Evolutionary conservation across 2,888 invertebrate genomes (phyloP).

Genomic region (Chymomyza amoena): DNA sequence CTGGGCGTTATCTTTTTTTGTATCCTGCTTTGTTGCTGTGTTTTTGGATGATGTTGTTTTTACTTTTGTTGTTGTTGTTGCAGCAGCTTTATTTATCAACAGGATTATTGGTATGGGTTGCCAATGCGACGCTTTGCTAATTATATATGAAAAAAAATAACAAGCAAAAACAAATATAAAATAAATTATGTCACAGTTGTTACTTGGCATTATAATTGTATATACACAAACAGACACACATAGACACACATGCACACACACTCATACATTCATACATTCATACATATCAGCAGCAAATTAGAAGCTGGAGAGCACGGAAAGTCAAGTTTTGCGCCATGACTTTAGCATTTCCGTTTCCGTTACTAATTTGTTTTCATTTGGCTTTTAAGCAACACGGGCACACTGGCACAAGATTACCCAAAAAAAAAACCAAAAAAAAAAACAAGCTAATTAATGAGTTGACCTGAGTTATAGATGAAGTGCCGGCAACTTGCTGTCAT

Average conservation of each 20-base stretch:
- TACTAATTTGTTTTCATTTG: constrained; percentile 51
- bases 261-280: background rate
- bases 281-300: constrained; percentile 3
- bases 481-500: background rate
- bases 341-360: constrained; percentile 59
- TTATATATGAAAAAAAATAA: constrained; percentile 30
- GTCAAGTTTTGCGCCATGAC: background rate
- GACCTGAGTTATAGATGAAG: background rate
- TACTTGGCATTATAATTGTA: constrained; percentile 18
- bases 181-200: constrained; percentile 16
- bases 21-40: background rate
- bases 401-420: background rate
- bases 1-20: background rate
- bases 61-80: background rate
- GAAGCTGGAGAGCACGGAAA: constrained; percentile 17
- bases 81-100: background rate
- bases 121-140: constrained; percentile 31
- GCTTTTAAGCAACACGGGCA: background rate
- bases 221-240: constrained; percentile 3
- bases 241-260: constrained; percentile 2
- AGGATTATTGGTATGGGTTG: constrained; percentile 27
- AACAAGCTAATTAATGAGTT: background rate
- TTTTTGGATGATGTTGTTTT: constrained; percentile 3
- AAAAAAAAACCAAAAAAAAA: background rate
- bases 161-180: background rate